Evolutionary conservation across 2,797 vertebrate species (phyloP), one percentile per base, ranked within the genome.

Genomic region (Dryobates pubescens): DNA sequence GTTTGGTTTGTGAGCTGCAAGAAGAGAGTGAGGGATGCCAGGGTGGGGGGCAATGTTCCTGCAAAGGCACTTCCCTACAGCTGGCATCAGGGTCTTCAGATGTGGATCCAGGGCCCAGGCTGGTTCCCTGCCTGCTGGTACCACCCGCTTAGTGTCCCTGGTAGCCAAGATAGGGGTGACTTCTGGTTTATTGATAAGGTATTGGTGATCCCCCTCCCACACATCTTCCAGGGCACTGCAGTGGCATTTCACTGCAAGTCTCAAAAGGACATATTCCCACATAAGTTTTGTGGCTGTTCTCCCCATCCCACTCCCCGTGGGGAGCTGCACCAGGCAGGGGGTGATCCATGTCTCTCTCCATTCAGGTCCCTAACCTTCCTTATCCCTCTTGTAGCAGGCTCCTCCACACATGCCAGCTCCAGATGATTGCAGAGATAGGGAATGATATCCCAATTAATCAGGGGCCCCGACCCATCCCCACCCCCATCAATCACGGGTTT

Each of bases 401-500:
- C 41, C 47, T 90, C 63, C 0, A 2, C 64, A 93, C 2, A 65
- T 11, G 9, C 78, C 71, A 94, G 86, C 56, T 89, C 34, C 54
- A 76, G 61, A 86, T 2, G 7, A 64, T 10, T 54, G 67, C 72
- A 94, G 57, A 80, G 73, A 92, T 91, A 82, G 67, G 76, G 87
- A 94, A 74, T 17, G 7, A 86, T 93, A 95, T 82, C 62, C 68
- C 15, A 69, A 86, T 83, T 93, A 92, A 93, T 91, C 65, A 86
- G 86, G 81, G 82, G 89, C 75, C 83, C 82, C 0, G 0, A 84
- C 71, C 71, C 90, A 92, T 93, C 80, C 88, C 93, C 91, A 88
- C 86, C 84, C 94, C 88, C 94, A 59, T 38, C 0, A 75, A 96
- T 96, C 90, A 95, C 77, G 88, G 80, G 93, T 91, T 96, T 90